phyloP scores from a whole-genome alignment of 1,140 invertebrate species.

The Yoshiicerus persimilis region DNA sequence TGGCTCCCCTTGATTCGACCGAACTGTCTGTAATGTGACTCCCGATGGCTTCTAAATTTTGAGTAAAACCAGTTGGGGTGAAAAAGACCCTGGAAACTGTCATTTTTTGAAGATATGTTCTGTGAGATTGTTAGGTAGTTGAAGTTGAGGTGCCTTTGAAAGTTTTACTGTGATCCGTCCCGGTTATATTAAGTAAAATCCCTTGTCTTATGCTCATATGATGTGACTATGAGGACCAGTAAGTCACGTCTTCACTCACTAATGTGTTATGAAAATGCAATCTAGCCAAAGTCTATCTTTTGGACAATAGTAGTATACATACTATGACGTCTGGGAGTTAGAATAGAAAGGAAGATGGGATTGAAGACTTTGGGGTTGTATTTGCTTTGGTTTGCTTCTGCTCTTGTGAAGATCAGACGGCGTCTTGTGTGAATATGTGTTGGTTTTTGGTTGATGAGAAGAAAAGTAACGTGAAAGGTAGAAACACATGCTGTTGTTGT shows the following conservation, averaged over 20 bases:
- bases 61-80: constrained; percentile 30
- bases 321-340: neutral
- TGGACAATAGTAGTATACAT: neutral
- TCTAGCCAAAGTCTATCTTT: neutral
- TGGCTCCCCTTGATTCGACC: neutral
- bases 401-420: neutral
- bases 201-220: too few relatives aligned
- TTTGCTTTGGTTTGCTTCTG: neutral
- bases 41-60: constrained; percentile 17
- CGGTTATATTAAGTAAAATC: neutral
- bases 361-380: neutral
- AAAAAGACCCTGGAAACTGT: constrained; percentile 25
- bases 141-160: constrained; percentile 8
- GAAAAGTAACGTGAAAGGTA: constrained; percentile 37
- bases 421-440: neutral
- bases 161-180: neutral
- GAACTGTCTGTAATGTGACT: constrained; percentile 16
- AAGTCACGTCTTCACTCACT: neutral
- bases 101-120: constrained; percentile 30
- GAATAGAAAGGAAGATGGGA: constrained; percentile 28
- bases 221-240: constrained; percentile 4
- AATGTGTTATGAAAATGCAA: neutral
- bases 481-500: constrained; percentile 29
- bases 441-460: constrained; percentile 31
- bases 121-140: neutral